Percentiles rank a stretch among this genome's conserved stretches.
Evolutionary conservation across 2,888 invertebrate genomes (phyloP).

Genomic region (Himalopsyche japonica): DNA sequence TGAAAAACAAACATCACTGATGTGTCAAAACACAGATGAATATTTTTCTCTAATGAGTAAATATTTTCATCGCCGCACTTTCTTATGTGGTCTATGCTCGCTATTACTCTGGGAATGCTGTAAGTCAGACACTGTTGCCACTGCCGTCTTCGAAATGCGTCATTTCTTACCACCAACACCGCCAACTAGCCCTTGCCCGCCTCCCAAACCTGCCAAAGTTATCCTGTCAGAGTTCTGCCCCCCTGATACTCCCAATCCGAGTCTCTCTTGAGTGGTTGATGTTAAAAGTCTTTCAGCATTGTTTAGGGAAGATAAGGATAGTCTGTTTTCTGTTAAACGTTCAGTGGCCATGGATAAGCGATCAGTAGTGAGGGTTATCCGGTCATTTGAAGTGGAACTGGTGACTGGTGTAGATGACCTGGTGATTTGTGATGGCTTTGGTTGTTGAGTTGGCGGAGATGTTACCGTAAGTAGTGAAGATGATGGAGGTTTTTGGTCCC

Average conservation of each 20-base stretch:
- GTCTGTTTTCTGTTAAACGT: conserved; percentile 42
- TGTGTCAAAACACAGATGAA: too few relatives aligned
- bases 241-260: conserved; percentile 14
- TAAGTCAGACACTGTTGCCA: neutral
- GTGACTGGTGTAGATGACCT: conserved; percentile 43
- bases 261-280: conserved; percentile 32
- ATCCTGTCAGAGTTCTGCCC: conserved; percentile 48
- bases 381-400: conserved; percentile 43
- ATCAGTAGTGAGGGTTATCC: conserved; percentile 29
- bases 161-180: conserved; percentile 58
- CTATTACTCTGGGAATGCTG: neutral
- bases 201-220: conserved; percentile 50
- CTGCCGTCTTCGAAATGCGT: conserved; percentile 50
- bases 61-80: conserved; percentile 18
- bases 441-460: conserved; percentile 51
- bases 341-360: conserved; percentile 24
- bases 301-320: conserved; percentile 48
- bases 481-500: conserved; percentile 54
- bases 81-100: conserved; percentile 18
- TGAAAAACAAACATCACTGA: too few relatives aligned
- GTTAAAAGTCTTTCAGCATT: conserved; percentile 49
- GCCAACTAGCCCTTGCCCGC: conserved; percentile 53
- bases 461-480: conserved; percentile 47
- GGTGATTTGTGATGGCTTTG: conserved; percentile 47
- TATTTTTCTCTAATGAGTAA: neutral